These are phyloP conservation scores for Brienomyrus longianalis DNA, from an alignment of 2,113 vertebrate species.

Conservation along the genomic window DNA sequence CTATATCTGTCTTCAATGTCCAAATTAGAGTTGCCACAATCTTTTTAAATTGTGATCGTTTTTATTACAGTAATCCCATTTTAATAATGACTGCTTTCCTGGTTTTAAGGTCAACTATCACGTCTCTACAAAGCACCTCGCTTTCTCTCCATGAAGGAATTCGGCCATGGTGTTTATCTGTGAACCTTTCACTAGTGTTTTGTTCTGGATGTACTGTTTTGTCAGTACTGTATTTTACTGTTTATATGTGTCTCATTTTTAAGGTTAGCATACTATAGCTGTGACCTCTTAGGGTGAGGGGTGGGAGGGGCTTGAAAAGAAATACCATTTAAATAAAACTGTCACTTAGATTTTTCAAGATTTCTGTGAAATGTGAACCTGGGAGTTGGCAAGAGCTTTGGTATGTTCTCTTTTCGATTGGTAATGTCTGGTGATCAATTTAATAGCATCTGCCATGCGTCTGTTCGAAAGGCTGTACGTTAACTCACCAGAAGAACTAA, in stretches of 20 bases:
- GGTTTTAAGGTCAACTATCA: not conserved
- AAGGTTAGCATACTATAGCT: slow-evolving; percentile 40
- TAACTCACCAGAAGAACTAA: not conserved
- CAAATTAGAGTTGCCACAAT: not conserved
- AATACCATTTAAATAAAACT: slow-evolving; percentile 47
- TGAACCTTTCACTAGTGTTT: not conserved
- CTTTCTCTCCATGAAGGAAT: not conserved
- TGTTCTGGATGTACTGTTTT: not conserved
- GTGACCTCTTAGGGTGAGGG: slow-evolving; percentile 36
- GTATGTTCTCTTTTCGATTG: slow-evolving; percentile 46
- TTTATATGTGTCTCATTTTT: slow-evolving; percentile 24
- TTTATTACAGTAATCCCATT: not conserved
- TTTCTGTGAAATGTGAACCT: slow-evolving; percentile 57
- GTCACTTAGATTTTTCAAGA: slow-evolving; percentile 44
- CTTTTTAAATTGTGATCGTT: not conserved
- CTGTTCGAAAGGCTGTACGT: not conserved
- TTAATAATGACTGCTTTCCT: not conserved
- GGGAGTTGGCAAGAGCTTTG: slow-evolving; percentile 24
- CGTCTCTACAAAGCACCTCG: not conserved
- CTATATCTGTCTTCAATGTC: not conserved
- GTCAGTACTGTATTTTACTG: not conserved
- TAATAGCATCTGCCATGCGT: not conserved
- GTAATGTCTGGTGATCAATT: not conserved
- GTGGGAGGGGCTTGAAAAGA: slow-evolving; percentile 22
- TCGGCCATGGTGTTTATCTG: not conserved